Base-by-base conservation (phyloP, 1,140 invertebrate species). In the Hylaeus anthracinus region DNA sequence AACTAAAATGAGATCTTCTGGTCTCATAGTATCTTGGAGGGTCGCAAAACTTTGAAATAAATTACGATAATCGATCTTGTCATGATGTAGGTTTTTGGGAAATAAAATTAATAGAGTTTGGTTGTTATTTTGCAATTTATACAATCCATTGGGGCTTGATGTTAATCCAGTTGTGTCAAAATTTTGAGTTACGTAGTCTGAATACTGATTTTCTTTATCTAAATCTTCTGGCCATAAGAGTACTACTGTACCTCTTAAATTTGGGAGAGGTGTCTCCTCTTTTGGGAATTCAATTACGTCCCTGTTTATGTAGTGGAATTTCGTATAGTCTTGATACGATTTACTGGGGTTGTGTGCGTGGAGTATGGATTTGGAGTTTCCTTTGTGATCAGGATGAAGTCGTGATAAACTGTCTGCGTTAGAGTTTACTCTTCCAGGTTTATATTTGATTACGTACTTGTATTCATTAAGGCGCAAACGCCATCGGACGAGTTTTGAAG, bases 51-150 rank as follows among this genome's bases (percentile, higher is more conserved):
- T 66, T 26, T 66, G n/a, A n/a, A 66, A 66, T 48, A 66, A 66
- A 48, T 66, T 48, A 48, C 45, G 64, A 51, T 66, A 66, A 26
- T 66, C 15, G 15, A 66, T 48, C 51, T 66, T 66, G 15, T 66
- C 45, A 51, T 66, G 64, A 14, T 48, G n/a, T 51, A 66, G 15
- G 51, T 48, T 51, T 66, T 66, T 66, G 10, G 64, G 15, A 26
- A 66, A 66, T 51, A 66, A 15, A 26, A 66, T 66, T 66, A 66
- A 5, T 48, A 66, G 14, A 66, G 39, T 64, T 64, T 64, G 12
- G 1, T 64, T 43, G 9, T 64, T 5, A 64, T 64, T 64, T 64
- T 43, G 4, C 6, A 64, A 64, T 43, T 64, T 64, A 43, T 5
- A 43, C 2, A 64, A 43, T 5, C 61, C 39, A 10, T 64, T 64